Evolutionary conservation across 2,888 invertebrate genomes (phyloP).

Genomic region (Oscheius sp.): DNA sequence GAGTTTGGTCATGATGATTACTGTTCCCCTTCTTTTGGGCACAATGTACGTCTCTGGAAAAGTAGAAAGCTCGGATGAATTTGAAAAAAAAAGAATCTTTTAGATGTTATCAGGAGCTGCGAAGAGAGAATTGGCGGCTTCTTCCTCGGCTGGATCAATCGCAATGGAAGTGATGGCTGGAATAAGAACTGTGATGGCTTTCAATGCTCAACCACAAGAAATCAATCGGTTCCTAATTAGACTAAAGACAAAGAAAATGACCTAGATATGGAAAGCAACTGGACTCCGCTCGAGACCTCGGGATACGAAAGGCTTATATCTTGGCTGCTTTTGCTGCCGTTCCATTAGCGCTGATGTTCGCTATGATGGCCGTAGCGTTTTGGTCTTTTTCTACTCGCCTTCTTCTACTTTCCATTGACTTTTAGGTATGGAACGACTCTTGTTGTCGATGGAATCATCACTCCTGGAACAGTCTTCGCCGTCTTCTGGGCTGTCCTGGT

Average conservation of each 20-base stretch:
- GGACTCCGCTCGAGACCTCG: slow-evolving; percentile 67
- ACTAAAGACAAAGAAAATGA: slow-evolving; percentile 52
- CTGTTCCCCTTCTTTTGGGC: slow-evolving; percentile 67
- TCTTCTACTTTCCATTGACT: background rate
- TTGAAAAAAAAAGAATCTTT: too few species aligned
- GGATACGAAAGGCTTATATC: slow-evolving; percentile 68
- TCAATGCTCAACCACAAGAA: slow-evolving; percentile 67
- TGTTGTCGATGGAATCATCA: slow-evolving; percentile 46
- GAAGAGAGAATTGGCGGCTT: slow-evolving; percentile 71
- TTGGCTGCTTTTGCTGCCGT: slow-evolving; percentile 52
- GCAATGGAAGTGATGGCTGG: slow-evolving; percentile 70
- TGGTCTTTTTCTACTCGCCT: slow-evolving; percentile 50
- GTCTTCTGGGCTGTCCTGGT: slow-evolving; percentile 66
- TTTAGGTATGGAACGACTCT: slow-evolving; percentile 57
- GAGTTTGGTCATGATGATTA: slow-evolving; percentile 65
- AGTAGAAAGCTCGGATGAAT: slow-evolving; percentile 50
- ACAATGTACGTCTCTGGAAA: slow-evolving; percentile 71
- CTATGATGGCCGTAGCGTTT: slow-evolving; percentile 68
- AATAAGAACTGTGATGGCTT: slow-evolving; percentile 68
- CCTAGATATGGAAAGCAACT: slow-evolving; percentile 59
- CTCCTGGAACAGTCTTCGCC: slow-evolving; percentile 60
- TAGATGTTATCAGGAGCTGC: slow-evolving; percentile 72
- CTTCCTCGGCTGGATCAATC: slow-evolving; percentile 69
- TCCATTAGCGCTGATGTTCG: slow-evolving; percentile 70
- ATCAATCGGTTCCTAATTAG: slow-evolving; percentile 47